These are phyloP conservation scores for Hypsopygia costalis DNA, from an alignment of 2,888 invertebrate genomes.

Conservation along the genomic window DNA sequence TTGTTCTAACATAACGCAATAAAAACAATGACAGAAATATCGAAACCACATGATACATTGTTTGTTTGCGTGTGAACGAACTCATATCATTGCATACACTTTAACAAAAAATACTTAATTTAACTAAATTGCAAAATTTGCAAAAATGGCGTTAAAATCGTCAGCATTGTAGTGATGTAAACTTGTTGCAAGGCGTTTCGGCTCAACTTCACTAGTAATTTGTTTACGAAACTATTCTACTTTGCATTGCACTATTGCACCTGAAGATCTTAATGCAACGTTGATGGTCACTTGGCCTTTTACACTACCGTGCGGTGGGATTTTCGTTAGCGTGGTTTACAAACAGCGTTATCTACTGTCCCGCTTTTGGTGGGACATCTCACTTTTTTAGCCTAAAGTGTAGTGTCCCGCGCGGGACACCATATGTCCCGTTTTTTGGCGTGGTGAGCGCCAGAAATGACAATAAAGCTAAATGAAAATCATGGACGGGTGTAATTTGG, in stretches of 20 bases:
- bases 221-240: neutral
- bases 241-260: neutral
- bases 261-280: neutral
- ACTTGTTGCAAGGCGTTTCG: neutral
- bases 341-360: no score
- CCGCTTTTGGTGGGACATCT: no score
- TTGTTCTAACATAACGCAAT: no score
- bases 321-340: no score
- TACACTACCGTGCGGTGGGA: no score
- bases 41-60: neutral
- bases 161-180: neutral
- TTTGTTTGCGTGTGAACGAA: slow-evolving; percentile 1
- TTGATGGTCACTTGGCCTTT: neutral
- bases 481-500: no score
- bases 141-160: neutral
- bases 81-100: neutral
- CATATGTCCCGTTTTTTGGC: no score
- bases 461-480: no score
- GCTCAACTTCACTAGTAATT: neutral
- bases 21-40: no score
- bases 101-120: neutral
- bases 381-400: no score
- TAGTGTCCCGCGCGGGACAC: no score
- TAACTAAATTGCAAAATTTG: neutral
- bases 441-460: no score